Percentiles rank a stretch among this genome's conserved stretches.
These are phyloP conservation scores for Theonella swinhoei DNA, from an alignment of 37 sponge, comb jelly and placozoan species.

Conservation along the genomic window DNA sequence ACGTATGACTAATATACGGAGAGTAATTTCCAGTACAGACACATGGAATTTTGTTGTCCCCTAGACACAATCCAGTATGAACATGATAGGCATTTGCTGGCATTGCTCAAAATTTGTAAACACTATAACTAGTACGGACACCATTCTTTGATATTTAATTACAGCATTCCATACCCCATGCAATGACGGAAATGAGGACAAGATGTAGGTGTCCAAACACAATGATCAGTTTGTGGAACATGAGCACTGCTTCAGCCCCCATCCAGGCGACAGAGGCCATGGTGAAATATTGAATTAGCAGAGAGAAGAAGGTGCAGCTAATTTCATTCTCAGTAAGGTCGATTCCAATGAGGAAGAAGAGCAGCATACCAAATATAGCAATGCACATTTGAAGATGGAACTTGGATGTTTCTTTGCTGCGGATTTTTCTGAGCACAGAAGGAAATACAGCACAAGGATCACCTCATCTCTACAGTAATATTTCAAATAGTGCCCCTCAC, in stretches of 20 bases:
- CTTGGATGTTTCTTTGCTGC: slow-evolving; percentile 41
- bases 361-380: slow-evolving; percentile 52
- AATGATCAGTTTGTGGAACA: slow-evolving; percentile 62
- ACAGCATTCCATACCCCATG: too few species aligned
- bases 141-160: too few species aligned
- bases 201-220: slow-evolving; percentile 49
- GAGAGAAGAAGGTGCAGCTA: slow-evolving; percentile 40
- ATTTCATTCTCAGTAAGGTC: slow-evolving; percentile 38
- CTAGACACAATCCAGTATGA: too few species aligned
- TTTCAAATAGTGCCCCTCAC: too few species aligned
- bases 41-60: too few species aligned
- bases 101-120: too few species aligned
- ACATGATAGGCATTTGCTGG: too few species aligned
- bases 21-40: too few species aligned
- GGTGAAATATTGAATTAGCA: slow-evolving; percentile 59
- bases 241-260: slow-evolving; percentile 75
- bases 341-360: slow-evolving; percentile 55
- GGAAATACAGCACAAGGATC: too few species aligned
- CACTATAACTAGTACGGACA: too few species aligned
- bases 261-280: slow-evolving; percentile 65
- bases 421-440: slow-evolving; percentile 63
- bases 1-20: too few species aligned
- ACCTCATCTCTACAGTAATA: too few species aligned
- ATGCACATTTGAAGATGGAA: slow-evolving; percentile 62
- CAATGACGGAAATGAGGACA: slow-evolving; percentile 33